Conservation (phyloP, 1,140 invertebrate species). For the Zeugodacus cucurbitae region DNA sequence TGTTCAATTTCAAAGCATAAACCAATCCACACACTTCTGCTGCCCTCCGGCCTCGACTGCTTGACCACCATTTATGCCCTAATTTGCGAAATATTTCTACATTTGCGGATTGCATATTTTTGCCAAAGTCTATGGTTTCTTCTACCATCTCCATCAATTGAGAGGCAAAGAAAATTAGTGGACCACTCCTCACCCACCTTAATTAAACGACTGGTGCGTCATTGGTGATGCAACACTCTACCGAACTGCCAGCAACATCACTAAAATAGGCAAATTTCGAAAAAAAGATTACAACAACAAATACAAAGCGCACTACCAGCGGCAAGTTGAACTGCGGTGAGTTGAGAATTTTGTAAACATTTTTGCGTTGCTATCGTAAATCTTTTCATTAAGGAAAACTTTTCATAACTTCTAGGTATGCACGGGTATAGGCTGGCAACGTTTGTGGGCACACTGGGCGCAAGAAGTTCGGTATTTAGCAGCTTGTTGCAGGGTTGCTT, state of each 20-base stretch:
- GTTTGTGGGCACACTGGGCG: neutral
- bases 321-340: conserved; percentile 30
- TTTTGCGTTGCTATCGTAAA: conserved; percentile 58
- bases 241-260: neutral
- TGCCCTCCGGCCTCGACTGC: too few species aligned
- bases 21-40: too few species aligned
- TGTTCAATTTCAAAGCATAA: neutral
- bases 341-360: conserved; percentile 38
- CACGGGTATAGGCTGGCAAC: neutral
- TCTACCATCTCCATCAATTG: neutral
- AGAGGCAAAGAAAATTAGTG: neutral
- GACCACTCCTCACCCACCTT: neutral
- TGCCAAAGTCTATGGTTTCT: neutral
- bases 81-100: conserved; percentile 27
- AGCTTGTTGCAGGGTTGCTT: conserved; percentile 37
- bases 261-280: neutral
- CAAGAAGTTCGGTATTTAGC: conserved; percentile 37
- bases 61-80: conserved; percentile 11
- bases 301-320: neutral
- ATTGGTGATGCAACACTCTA: neutral
- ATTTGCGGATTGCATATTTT: neutral
- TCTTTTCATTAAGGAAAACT: conserved; percentile 66
- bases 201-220: neutral
- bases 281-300: neutral
- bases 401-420: conserved; percentile 58